A percentile compares a stretch with the other conserved stretches of the same genome.
phyloP scores from a whole-genome alignment of 2,113 vertebrate species.

The Phainopepla nitens region DNA sequence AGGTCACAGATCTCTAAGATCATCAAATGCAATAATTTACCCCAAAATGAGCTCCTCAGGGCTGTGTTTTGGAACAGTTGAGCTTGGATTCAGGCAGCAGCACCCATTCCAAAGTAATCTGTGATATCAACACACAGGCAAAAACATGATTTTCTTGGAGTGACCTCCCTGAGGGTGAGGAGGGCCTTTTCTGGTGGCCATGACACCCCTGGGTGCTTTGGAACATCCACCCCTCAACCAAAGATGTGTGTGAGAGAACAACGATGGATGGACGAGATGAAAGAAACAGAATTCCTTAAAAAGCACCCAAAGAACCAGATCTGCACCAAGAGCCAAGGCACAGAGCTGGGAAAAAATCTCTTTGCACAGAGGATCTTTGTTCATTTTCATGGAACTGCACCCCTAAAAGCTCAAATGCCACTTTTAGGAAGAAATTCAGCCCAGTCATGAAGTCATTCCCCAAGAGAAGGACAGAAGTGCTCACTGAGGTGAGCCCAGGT shows the following conservation, averaged over 20 bases:
- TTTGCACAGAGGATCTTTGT: neutral
- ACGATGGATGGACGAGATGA: neutral
- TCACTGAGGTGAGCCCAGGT: neutral
- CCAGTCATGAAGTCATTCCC: neutral
- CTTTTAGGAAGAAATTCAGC: neutral
- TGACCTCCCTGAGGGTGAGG: neutral
- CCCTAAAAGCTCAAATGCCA: neutral
- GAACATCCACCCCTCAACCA: neutral
- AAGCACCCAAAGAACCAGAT: neutral
- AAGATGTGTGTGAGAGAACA: neutral
- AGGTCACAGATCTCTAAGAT: neutral
- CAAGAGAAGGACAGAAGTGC: neutral
- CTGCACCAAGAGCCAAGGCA: neutral
- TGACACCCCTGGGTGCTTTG: neutral
- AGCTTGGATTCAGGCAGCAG: neutral
- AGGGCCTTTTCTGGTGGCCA: neutral
- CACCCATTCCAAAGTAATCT: neutral
- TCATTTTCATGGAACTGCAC: neutral
- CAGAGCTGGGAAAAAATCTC: neutral
- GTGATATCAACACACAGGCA: neutral
- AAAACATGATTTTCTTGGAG: fast-evolving
- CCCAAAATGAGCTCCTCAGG: neutral
- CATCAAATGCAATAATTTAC: neutral
- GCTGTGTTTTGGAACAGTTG: fast-evolving
- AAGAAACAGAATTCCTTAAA: neutral